These are phyloP conservation scores for Tanypteryx hageni DNA, from an alignment of 2,888 invertebrate genomes.

Conservation along the genomic window DNA sequence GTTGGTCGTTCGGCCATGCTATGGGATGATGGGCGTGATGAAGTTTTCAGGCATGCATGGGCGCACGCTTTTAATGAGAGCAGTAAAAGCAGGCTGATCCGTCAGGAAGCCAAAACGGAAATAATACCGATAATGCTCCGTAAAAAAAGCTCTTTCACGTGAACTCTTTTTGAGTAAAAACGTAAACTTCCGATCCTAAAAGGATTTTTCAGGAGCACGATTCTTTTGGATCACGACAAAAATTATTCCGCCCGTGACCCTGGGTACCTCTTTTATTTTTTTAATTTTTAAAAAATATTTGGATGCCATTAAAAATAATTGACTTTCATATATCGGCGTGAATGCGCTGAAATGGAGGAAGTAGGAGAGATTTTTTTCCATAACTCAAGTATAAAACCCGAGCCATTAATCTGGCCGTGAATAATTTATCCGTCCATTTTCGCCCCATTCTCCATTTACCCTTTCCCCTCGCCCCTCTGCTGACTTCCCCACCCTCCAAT, in stretches of 20 bases:
- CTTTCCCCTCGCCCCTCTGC: not conserved
- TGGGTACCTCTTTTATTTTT: not conserved
- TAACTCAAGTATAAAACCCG: not conserved
- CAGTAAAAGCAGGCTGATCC: too few relatives aligned
- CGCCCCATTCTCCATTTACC: not conserved
- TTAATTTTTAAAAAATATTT: not conserved
- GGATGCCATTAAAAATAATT: constrained; percentile 51
- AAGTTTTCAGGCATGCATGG: too few relatives aligned
- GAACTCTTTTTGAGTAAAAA: too few relatives aligned
- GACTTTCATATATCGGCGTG: constrained; percentile 39
- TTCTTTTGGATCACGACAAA: not conserved
- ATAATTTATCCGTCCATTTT: constrained; percentile 40
- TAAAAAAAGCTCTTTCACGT: too few relatives aligned
- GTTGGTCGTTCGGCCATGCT: too few relatives aligned
- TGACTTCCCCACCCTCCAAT: constrained; percentile 1
- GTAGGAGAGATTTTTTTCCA: not conserved
- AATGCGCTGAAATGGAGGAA: constrained; percentile 12
- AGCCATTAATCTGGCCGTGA: constrained; percentile 47
- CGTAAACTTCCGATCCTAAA: too few relatives aligned
- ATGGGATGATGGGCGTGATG: too few relatives aligned
- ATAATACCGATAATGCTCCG: too few relatives aligned
- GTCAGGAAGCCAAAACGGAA: too few relatives aligned
- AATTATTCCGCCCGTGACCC: not conserved
- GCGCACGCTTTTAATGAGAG: too few relatives aligned
- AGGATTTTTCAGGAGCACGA: not conserved